These are phyloP conservation scores for Paragorgia papillata DNA, from an alignment of 92 coral and sea anemone genomes.

Conservation along the genomic window DNA sequence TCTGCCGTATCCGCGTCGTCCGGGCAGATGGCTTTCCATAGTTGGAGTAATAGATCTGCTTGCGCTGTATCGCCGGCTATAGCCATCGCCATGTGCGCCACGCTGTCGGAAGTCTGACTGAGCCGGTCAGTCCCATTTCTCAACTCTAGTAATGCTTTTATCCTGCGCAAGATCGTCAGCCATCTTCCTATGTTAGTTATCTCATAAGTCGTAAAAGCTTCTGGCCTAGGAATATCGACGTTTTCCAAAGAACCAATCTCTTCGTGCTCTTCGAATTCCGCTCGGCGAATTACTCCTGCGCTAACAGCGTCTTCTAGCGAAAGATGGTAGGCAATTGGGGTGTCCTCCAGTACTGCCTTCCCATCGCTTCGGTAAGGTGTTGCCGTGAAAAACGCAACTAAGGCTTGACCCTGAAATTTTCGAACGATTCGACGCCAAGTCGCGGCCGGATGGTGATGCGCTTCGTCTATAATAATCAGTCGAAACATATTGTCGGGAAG, in stretches of 20 bases:
- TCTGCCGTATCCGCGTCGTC: background rate
- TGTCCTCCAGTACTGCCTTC: background rate
- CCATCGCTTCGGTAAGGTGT: constrained; percentile 54
- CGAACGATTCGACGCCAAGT: constrained; percentile 46
- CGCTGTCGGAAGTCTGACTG: constrained; percentile 32
- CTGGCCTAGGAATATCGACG: background rate
- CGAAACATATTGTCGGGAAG: constrained; percentile 40
- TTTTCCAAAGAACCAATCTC: background rate
- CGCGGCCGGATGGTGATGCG: constrained; percentile 46
- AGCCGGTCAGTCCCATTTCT: background rate
- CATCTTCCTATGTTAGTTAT: background rate
- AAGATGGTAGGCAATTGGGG: constrained; percentile 18
- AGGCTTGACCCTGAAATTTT: constrained; percentile 22
- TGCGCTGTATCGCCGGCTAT: constrained; percentile 8
- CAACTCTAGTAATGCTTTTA: background rate
- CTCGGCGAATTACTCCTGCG: constrained; percentile 41
- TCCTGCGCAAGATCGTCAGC: background rate
- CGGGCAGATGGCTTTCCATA: constrained; percentile 12
- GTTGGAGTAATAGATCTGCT: constrained; percentile 4
- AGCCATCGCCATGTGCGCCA: constrained; percentile 60
- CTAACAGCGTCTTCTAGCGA: background rate
- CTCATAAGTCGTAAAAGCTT: background rate
- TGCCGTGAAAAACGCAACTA: constrained; percentile 57
- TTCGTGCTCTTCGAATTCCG: background rate
- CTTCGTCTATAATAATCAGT: constrained; percentile 54